These are phyloP conservation scores for Phalera bucephala DNA, from an alignment of 2,888 invertebrate species.

Conservation along the genomic window DNA sequence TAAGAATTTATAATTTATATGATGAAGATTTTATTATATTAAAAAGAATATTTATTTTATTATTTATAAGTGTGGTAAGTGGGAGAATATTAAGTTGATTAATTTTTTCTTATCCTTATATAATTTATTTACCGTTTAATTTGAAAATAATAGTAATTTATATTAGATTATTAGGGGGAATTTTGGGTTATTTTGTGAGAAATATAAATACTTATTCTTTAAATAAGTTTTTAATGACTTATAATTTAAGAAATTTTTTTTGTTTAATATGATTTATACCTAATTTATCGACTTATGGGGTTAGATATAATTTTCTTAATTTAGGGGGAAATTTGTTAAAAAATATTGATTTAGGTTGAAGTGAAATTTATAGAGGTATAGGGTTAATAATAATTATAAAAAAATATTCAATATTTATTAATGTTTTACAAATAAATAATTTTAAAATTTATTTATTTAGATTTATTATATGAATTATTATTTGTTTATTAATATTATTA, in stretches of 20 bases:
- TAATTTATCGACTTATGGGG: slow-evolving; percentile 64
- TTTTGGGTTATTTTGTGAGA: slow-evolving; percentile 68
- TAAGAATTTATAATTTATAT: slow-evolving; percentile 70
- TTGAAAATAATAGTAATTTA: slow-evolving; percentile 81
- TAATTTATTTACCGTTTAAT: slow-evolving; percentile 78
- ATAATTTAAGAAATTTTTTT: slow-evolving; percentile 56
- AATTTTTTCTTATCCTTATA: slow-evolving; percentile 76
- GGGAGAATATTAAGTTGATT: slow-evolving; percentile 80
- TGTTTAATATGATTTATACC: slow-evolving; percentile 81
- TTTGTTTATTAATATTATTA: slow-evolving; percentile 42
- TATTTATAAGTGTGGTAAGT: slow-evolving; percentile 77
- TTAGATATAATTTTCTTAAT: slow-evolving; percentile 72
- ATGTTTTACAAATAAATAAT: slow-evolving; percentile 70
- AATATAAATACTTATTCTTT: slow-evolving; percentile 64
- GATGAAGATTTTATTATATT: slow-evolving; percentile 76
- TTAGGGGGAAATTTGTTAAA: slow-evolving; percentile 61
- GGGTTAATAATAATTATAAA: slow-evolving; percentile 61
- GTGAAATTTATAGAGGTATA: slow-evolving; percentile 68
- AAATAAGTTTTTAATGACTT: slow-evolving; percentile 63
- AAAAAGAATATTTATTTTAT: slow-evolving; percentile 72
- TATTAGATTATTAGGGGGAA: slow-evolving; percentile 64
- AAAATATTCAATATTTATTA: slow-evolving; percentile 61
- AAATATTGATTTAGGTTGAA: slow-evolving; percentile 76
- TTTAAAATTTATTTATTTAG: slow-evolving; percentile 76
- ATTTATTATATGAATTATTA: slow-evolving; percentile 63